phyloP scores from a whole-genome alignment of 2,113 vertebrate species.

The Lophotis ruficrista region DNA sequence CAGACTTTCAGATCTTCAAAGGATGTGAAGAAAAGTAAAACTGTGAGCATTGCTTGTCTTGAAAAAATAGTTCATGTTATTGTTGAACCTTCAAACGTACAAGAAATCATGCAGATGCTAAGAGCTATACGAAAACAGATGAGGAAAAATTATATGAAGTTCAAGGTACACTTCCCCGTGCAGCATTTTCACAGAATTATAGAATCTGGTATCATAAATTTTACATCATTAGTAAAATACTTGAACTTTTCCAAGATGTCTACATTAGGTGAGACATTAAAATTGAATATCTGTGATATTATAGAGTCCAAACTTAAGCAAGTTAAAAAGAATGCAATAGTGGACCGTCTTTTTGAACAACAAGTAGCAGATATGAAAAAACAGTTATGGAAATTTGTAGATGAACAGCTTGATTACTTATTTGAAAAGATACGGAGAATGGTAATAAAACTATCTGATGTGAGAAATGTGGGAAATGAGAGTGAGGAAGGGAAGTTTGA shows the following conservation, averaged over 20 bases:
- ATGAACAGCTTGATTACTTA: constrained; percentile 89
- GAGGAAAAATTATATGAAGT: constrained; percentile 95
- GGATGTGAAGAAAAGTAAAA: constrained; percentile 63
- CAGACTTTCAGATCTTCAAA: constrained; percentile 50
- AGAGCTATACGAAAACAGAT: constrained; percentile 83
- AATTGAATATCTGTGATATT: constrained; percentile 82
- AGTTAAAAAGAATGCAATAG: constrained; percentile 88
- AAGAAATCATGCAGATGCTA: constrained; percentile 89
- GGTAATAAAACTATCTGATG: constrained; percentile 78
- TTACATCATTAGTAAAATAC: constrained; percentile 86
- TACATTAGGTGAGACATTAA: constrained; percentile 75
- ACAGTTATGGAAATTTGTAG: constrained; percentile 94
- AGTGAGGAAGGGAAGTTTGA: constrained; percentile 58
- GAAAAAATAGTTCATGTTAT: constrained; percentile 80
- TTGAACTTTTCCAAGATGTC: constrained; percentile 85
- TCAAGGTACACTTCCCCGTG: constrained; percentile 89
- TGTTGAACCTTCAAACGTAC: constrained; percentile 75
- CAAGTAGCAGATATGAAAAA: constrained; percentile 90
- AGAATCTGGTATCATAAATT: constrained; percentile 87
- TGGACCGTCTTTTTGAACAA: constrained; percentile 93
- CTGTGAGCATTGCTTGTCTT: constrained; percentile 68
- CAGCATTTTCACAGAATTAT: constrained; percentile 90
- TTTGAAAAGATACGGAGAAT: constrained; percentile 84
- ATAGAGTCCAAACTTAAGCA: constrained; percentile 86
- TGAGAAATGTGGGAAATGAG: constrained; percentile 48